A percentile compares a stretch with the other conserved stretches of the same genome.
Conservation (phyloP, 2,888 invertebrate species). For the Eupithecia tripunctaria region DNA sequence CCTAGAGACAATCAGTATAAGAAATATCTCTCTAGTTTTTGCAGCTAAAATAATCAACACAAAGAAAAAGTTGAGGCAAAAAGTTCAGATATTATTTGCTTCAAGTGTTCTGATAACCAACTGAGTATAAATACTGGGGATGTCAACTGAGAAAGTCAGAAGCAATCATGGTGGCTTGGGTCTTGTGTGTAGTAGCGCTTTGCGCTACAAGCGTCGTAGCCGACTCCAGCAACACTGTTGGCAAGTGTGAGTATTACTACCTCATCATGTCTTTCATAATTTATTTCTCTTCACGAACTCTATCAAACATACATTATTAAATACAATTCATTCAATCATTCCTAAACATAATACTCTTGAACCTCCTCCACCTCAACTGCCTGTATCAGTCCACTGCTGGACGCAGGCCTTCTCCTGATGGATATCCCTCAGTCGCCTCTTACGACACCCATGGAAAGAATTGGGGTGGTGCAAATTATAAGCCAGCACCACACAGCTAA, state of each 20-base stretch:
- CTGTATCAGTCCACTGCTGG: no score
- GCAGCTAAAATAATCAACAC: neutral
- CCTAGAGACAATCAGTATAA: neutral
- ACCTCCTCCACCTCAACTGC: no score
- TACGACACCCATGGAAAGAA: no score
- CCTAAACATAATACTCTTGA: no score
- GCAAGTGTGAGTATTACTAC: constrained; percentile 35
- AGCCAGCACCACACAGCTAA: no score
- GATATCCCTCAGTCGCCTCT: no score
- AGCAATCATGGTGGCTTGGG: constrained; percentile 54
- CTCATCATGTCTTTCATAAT: constrained; percentile 4
- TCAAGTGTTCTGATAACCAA: constrained; percentile 7
- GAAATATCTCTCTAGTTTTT: constrained; percentile 1
- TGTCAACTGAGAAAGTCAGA: constrained; percentile 29
- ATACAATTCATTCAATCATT: neutral
- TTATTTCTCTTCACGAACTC: neutral
- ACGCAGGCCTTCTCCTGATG: no score
- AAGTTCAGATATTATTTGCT: neutral
- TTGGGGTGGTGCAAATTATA: no score
- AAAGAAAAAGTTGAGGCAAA: neutral
- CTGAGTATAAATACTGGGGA: constrained; percentile 32
- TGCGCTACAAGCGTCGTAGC: constrained; percentile 61
- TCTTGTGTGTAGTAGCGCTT: constrained; percentile 51
- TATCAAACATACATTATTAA: neutral
- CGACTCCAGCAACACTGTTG: constrained; percentile 49